Percentiles rank a stretch among this genome's conserved stretches.
These are phyloP conservation scores for Enteromius treurensis DNA, from an alignment of 2,797 vertebrate genomes.

Conservation along the genomic window DNA sequence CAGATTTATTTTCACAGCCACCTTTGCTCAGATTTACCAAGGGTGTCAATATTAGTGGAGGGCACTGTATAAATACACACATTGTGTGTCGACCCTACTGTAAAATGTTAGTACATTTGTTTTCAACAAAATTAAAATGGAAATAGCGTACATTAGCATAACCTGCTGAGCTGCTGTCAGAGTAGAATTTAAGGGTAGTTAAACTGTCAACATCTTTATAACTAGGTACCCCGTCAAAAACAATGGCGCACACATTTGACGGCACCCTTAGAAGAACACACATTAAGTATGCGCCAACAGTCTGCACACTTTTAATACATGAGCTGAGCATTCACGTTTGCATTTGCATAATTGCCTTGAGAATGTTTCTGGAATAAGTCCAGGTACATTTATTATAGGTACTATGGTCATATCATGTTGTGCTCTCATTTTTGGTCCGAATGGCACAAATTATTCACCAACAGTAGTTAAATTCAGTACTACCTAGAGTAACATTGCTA, in stretches of 20 bases:
- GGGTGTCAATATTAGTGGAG: no score
- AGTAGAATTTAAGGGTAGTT: neutral
- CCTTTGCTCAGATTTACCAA: no score
- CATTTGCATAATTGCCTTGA: conserved; percentile 8
- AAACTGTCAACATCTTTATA: neutral
- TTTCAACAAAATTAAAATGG: neutral
- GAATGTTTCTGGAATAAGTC: neutral
- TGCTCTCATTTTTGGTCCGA: neutral
- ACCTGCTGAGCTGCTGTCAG: neutral
- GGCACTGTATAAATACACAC: no score
- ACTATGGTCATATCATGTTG: conserved; percentile 12
- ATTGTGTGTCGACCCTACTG: neutral
- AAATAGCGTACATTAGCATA: neutral
- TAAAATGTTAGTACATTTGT: neutral
- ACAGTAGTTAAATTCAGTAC: neutral
- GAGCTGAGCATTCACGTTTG: neutral
- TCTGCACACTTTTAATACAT: neutral
- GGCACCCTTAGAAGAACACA: neutral
- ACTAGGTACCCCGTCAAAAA: neutral
- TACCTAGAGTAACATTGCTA: conserved; percentile 1
- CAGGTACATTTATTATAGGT: conserved; percentile 13
- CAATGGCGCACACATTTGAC: neutral
- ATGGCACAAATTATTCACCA: conserved; percentile 22
- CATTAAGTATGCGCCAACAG: neutral
- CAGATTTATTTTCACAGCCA: no score